These are phyloP conservation scores for Avahi laniger DNA, from an alignment of 2,797 vertebrate species.

Conservation along the genomic window DNA sequence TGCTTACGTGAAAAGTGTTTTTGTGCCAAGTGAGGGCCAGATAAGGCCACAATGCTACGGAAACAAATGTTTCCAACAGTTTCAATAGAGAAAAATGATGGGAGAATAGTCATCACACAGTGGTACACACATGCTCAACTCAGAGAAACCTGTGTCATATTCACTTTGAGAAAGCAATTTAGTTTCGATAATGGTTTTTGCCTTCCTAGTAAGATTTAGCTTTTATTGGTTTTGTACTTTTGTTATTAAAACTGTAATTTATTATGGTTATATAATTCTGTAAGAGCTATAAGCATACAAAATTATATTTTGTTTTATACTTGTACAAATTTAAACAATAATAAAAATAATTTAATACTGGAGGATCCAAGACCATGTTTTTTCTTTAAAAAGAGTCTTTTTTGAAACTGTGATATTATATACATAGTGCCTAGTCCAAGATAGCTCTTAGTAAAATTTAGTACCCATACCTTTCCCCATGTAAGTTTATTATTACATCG, in stretches of 20 bases:
- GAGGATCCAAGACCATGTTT: not conserved
- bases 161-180: not conserved
- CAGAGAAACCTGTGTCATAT: not conserved
- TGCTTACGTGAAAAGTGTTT: not conserved
- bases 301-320: not conserved
- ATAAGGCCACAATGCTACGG: not conserved
- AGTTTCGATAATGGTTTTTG: not conserved
- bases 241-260: not conserved
- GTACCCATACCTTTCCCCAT: not conserved
- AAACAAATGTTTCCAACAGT: not conserved
- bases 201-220: not conserved
- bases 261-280: not conserved
- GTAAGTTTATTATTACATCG: not conserved
- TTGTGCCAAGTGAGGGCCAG: not conserved
- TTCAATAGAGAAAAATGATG: not conserved
- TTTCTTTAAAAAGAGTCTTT: not conserved
- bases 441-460: conserved; percentile 15
- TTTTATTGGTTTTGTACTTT: not conserved
- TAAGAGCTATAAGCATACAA: not conserved
- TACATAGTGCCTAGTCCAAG: not conserved
- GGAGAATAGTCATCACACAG: not conserved
- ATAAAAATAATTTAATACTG: conserved; percentile 6
- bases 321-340: not conserved
- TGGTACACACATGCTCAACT: not conserved
- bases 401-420: not conserved